Base-by-base conservation (phyloP, 2,797 vertebrate species). In the Pelobates cultripes region DNA sequence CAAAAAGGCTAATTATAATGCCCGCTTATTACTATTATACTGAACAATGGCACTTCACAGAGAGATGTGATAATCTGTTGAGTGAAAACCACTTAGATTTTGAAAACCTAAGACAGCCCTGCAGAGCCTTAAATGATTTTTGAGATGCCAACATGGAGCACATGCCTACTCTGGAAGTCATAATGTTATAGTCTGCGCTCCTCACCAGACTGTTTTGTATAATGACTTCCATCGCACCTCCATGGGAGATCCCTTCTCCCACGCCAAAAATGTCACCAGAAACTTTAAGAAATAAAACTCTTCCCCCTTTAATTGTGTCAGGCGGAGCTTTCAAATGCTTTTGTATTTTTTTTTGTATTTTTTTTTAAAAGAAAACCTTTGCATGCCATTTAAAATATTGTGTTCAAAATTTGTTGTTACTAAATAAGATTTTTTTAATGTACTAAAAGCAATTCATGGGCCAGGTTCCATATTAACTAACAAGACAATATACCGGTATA, bases 61-160 rank as follows among this genome's bases (percentile, higher is more conserved):
- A 75, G 76, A 70, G 77, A 83, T 69, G 66, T 60, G 81, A 75
- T 83, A 73, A 83, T 78, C 70, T 79, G 81, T 78, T 61, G 64
- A 83, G 76, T 74, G 67, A 73, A 83, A 83, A 83, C 64, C 77
- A 83, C 77, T 83, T 79, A 70, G 71, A 78, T 79, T 79, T 74
- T 70, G 28, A 79, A 83, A 79, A 75, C 45, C 71, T 75, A 70
- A 73, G 76, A 75, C 71, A 79, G 57, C 17, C 81, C 81, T 75
- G 81, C 67, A 68, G 81, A 74, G 81, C 55, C 74, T 70, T 57
- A 83, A 83, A 83, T 83, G 64, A 83, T 75, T 83, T 74, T 51
- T 53, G 57, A 75, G 76, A 79, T 79, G 71, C 76, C 43, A 74
- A 70, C 77, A 75, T 78, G 47, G 61, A 83, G 78, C 67, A 70